Evolutionary conservation across 1,140 invertebrate species (phyloP), one percentile per base, ranked within the genome.

Genomic region (Ptiloglossa arizonensis): DNA sequence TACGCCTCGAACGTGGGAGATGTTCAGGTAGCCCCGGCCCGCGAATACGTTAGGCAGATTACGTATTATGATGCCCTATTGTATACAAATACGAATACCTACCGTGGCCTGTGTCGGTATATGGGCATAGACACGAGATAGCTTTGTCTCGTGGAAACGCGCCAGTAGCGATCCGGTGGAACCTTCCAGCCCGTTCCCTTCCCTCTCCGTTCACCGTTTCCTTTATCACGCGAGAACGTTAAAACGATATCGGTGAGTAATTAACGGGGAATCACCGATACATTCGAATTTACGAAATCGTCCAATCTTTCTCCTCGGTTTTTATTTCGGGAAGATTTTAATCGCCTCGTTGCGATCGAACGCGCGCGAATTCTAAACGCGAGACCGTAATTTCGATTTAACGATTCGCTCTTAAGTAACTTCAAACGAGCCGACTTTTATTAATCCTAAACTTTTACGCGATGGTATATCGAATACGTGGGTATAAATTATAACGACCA

Each of bases 1-100:
- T 68, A 76, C 77, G 67, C 71, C 75, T 81, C 50, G 79, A 89
- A 88, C 89, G 88, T 89, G 88, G 87, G 86, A 91, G 89, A 91
- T 82, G 82, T 83, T 88, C 86, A 84, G 81, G 68, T 80, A 85
- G 86, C 80, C 66, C 46, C 62, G 60, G 46, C 66, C n/a, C 77
- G 80, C 86, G 86, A 89, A 89, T 90, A 87, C 85, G 84, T 88
- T 87, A 86, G 82, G 80, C 84, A 88, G 87, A 91, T 91, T 91
- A 89, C 86, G 87, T 88, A 91, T 91, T 91, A 90, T 89, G 89
- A 90, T 91, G 87, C 87, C 84, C 90, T 90, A 91, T 91, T 91
- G 90, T 91, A 91, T 91, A 91, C 90, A 91, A 91, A 90, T 90
- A 89, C 86, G 83, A 86, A 81, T 86, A 66, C 82, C 75, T 78